These are phyloP conservation scores for Sinocyclocheilus rhinocerous DNA, from an alignment of 2,113 vertebrate species.

Conservation along the genomic window DNA sequence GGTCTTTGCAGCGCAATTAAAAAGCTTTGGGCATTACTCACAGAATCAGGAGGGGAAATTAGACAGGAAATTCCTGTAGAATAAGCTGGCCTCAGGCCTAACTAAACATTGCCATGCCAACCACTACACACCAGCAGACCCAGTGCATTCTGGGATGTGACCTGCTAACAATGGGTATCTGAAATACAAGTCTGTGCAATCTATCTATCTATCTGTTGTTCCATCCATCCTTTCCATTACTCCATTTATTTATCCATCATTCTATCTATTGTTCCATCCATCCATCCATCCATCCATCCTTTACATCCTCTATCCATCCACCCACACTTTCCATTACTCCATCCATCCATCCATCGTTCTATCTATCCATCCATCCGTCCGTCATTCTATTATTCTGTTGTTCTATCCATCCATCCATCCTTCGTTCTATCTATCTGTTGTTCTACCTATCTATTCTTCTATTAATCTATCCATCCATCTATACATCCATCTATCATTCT, in stretches of 20 bases:
- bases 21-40: slow-evolving; percentile 76
- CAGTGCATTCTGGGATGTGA: slow-evolving; percentile 57
- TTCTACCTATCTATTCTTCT: background rate
- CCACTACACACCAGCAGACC: slow-evolving; percentile 57
- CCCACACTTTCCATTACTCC: no score
- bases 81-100: slow-evolving; percentile 77
- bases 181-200: background rate
- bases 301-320: no score
- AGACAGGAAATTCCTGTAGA: slow-evolving; percentile 83
- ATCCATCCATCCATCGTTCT: no score
- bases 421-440: background rate
- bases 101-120: slow-evolving; percentile 76
- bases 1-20: slow-evolving; percentile 78
- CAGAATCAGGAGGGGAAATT: slow-evolving; percentile 67
- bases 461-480: no score
- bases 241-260: background rate
- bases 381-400: no score
- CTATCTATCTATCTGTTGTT: background rate
- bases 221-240: background rate
- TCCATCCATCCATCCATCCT: background rate
- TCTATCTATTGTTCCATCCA: background rate
- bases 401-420: background rate
- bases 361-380: background rate
- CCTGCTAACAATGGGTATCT: background rate
- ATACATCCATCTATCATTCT: background rate